phyloP scores from a whole-genome alignment of 2,113 vertebrate species.

The Axis porcinus region DNA sequence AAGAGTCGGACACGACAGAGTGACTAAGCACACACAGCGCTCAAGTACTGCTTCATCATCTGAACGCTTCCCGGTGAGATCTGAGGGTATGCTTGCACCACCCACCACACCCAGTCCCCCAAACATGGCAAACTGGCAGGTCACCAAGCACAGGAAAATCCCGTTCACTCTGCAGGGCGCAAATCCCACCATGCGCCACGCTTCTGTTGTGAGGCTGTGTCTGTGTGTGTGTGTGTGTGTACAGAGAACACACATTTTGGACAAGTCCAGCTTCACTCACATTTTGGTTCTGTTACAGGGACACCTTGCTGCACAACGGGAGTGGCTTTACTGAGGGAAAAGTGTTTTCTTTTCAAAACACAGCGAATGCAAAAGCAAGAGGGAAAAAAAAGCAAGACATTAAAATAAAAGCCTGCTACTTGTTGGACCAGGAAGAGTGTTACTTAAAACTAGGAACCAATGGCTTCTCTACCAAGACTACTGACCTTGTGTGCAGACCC shows the following conservation, averaged over 20 bases:
- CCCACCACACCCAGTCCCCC: not conserved
- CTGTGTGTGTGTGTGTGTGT: rapidly evolving
- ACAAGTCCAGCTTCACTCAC: not conserved
- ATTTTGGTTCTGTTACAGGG: not conserved
- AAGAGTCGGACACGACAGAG: rapidly evolving
- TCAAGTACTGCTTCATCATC: not conserved
- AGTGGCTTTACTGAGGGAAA: not conserved
- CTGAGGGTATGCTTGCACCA: rapidly evolving
- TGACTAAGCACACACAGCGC: not conserved
- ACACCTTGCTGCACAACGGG: rapidly evolving
- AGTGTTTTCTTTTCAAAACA: not conserved
- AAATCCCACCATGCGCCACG: rapidly evolving
- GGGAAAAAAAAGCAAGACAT: not conserved
- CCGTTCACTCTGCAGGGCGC: rapidly evolving
- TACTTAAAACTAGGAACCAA: not conserved
- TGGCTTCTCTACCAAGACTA: not conserved
- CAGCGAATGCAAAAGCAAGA: too few relatives aligned
- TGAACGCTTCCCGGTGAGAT: not conserved
- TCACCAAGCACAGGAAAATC: rapidly evolving
- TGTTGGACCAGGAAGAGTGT: not conserved
- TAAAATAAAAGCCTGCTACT: not conserved
- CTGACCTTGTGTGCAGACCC: not conserved
- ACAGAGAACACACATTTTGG: not conserved
- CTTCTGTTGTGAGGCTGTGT: rapidly evolving
- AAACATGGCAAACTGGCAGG: rapidly evolving